Evolutionary conservation across 2,797 vertebrate genomes (phyloP).

Genomic region (Acanthornis magna): DNA sequence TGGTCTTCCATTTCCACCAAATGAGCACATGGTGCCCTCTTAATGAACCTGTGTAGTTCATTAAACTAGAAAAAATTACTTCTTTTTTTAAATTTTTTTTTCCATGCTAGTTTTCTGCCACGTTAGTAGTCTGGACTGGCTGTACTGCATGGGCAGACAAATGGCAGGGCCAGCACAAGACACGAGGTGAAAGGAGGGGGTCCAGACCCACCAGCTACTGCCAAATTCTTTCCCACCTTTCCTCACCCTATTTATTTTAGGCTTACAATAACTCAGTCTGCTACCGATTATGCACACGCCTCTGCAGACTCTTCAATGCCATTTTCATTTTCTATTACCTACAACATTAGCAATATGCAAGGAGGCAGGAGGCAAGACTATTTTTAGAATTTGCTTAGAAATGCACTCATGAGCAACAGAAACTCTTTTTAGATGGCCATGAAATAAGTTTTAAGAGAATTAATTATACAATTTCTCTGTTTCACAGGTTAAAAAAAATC

Average conservation of each 20-base stretch:
- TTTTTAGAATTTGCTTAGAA: constrained; percentile 3
- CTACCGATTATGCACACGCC: accelerated
- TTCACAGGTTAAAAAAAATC: not conserved
- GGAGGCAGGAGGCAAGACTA: not conserved
- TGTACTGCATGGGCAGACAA: not conserved
- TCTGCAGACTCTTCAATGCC: not conserved
- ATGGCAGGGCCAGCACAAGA: not conserved
- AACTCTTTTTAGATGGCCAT: not conserved
- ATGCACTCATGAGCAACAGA: not conserved
- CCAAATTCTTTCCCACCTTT: not conserved
- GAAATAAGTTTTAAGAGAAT: not conserved
- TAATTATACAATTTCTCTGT: not conserved
- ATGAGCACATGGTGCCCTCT: not conserved
- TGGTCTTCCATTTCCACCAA: not conserved
- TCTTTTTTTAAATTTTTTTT: accelerated
- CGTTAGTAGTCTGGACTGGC: accelerated
- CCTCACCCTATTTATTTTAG: not conserved
- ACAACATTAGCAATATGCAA: not conserved
- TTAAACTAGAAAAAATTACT: not conserved
- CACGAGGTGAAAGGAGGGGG: not conserved
- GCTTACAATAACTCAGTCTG: not conserved
- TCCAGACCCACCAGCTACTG: not conserved
- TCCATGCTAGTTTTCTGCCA: not conserved
- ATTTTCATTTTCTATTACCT: not conserved
- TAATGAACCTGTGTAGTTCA: not conserved